phyloP scores from a whole-genome alignment of 2,888 invertebrate species.

The Lamproptera curius region DNA sequence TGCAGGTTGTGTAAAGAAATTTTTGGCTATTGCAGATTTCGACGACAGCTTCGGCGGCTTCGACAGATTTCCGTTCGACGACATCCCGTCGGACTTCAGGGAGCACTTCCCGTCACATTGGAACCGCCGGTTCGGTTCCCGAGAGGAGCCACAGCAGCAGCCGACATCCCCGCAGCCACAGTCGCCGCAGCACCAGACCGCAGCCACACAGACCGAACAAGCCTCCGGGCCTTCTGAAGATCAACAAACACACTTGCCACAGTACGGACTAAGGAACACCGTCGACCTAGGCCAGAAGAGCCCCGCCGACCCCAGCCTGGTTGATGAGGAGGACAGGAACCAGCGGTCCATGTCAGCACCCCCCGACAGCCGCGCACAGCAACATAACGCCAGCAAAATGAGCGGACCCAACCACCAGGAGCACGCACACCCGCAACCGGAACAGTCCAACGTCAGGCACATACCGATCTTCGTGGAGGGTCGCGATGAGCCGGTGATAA shows the following conservation, averaged over 20 bases:
- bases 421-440: conserved; percentile 39
- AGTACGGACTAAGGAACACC: conserved; percentile 86
- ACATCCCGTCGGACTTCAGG: conserved; percentile 70
- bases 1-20: conserved; percentile 42
- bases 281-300: conserved; percentile 86
- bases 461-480: conserved; percentile 95
- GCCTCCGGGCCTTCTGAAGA: conserved; percentile 39
- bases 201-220: conserved; percentile 64
- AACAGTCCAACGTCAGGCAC: conserved; percentile 82
- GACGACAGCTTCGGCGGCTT: conserved; percentile 69
- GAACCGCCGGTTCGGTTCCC: conserved; percentile 57
- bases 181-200: conserved; percentile 48
- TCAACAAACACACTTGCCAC: conserved; percentile 66
- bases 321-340: conserved; percentile 78
- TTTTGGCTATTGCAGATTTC: conserved; percentile 65
- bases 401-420: conserved; percentile 50
- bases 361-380: conserved; percentile 74
- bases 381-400: conserved; percentile 46
- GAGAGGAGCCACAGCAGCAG: conserved; percentile 48
- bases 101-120: conserved; percentile 69
- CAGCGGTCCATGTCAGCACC: conserved; percentile 90
- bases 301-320: conserved; percentile 69
- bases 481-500: conserved; percentile 86
- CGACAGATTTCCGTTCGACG: conserved; percentile 74
- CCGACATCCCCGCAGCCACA: conserved; percentile 36